phyloP scores from a whole-genome alignment of 2,888 invertebrate species.

The Lycia hirtaria region DNA sequence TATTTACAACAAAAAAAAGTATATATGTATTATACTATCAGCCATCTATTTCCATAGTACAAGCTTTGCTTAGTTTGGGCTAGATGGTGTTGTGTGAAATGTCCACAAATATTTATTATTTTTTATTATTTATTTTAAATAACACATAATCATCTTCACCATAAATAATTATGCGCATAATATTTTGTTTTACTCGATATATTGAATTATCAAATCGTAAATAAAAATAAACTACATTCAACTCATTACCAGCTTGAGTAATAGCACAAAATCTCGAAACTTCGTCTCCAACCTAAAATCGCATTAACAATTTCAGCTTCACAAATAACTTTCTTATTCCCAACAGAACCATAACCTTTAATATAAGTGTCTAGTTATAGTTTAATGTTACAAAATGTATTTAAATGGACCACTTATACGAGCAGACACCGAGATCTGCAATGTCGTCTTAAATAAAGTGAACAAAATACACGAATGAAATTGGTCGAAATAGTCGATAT shows the following conservation, averaged over 20 bases:
- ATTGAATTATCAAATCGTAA: neutral
- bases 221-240: neutral
- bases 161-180: no score
- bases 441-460: conserved; percentile 31
- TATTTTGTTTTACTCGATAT: no score
- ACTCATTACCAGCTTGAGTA: neutral
- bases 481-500: no score
- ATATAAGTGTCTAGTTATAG: conserved; percentile 35
- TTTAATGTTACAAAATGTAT: conserved; percentile 36
- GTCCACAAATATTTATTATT: no score
- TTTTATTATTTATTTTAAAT: no score
- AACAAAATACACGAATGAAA: conserved; percentile 25
- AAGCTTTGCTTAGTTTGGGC: no score
- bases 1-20: no score
- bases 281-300: neutral
- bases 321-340: conserved; percentile 21
- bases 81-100: no score
- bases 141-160: no score
- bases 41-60: no score
- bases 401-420: conserved; percentile 36
- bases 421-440: conserved; percentile 17
- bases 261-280: neutral
- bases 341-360: conserved; percentile 26
- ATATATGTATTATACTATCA: no score
- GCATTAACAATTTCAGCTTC: neutral